A percentile compares a stretch with the other conserved stretches of the same genome.
phyloP scores from a whole-genome alignment of 2,113 vertebrate genomes.

The Puntigrus tetrazona region DNA sequence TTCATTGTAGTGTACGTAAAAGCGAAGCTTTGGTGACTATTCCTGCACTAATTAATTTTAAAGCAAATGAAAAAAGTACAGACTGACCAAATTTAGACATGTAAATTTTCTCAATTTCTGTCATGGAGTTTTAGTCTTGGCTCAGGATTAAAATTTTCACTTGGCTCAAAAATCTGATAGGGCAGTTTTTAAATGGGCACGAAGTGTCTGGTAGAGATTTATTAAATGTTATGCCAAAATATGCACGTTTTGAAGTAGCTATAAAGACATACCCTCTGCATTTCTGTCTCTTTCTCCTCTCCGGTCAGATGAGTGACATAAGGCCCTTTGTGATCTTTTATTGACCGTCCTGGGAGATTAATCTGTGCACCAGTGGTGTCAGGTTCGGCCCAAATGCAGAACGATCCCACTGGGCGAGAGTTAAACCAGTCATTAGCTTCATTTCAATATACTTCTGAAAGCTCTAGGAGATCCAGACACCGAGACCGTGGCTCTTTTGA shows the following conservation, averaged over 20 bases:
- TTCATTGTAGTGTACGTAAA: background rate
- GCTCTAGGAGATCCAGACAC: constrained; percentile 58
- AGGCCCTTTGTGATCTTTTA: constrained; percentile 34
- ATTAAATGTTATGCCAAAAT: background rate
- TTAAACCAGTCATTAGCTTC: constrained; percentile 66
- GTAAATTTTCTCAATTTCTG: background rate
- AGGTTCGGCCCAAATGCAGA: background rate
- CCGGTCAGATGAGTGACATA: constrained; percentile 29
- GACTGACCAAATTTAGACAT: background rate
- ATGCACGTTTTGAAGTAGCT: background rate
- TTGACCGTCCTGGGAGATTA: background rate
- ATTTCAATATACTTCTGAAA: constrained; percentile 66
- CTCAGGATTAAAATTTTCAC: background rate
- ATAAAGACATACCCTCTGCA: background rate
- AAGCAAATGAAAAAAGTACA: background rate
- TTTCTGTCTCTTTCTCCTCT: constrained; percentile 13
- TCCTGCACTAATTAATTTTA: background rate
- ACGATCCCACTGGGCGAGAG: constrained; percentile 25
- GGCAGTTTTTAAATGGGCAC: constrained; percentile 10
- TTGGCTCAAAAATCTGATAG: constrained; percentile 6
- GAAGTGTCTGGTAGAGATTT: background rate
- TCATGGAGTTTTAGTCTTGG: background rate
- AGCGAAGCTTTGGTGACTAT: background rate
- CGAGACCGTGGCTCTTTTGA: constrained; percentile 23
- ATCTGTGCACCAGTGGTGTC: background rate